Base-by-base conservation (phyloP, 1,140 invertebrate species). In the Bombus difficillimus region DNA sequence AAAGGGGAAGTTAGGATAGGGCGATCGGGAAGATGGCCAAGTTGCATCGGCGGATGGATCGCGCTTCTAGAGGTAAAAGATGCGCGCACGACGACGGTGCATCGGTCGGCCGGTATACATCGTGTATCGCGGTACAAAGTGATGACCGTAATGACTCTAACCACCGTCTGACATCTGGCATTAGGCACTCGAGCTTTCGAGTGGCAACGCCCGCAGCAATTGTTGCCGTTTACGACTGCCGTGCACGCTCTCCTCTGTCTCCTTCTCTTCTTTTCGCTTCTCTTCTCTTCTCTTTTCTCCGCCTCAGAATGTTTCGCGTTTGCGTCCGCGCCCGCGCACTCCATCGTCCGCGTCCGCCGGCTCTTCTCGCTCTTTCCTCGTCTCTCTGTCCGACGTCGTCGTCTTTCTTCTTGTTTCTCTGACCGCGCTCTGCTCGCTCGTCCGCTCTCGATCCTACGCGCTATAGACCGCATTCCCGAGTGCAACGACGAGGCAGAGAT, bases 131-230 rank as follows among this genome's bases (percentile, higher is more conserved):
- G 89, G 89, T 93, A 92, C 92, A 89, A 92, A 94, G 92, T 93
- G 92, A 93, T 92, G 92, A 93, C 87, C 90, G 92, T 93, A 93
- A 93, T 93, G 92, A 92, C 89, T 92, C 89, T 93, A 93, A 93
- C 92, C 91, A 93, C 91, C 88, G 93, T 92, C 92, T 91, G 92
- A 93, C 93, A 94, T 93, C 93, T 93, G 93, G 93, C 92, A 94
- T 94, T 94, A 94, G 93, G 90, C 91, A 91, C 87, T 92, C 83
- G 83, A 86, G 85, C 90, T 93, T 92, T 93, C 89, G 92, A 93
- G 93, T 94, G 92, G 91, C 92, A 94, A 93, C 93, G 93, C 93
- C 90, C 92, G 93, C 90, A 93, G 93, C 93, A 92, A 94, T 94
- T 93, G 92, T 93, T 93, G 92, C 92, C 92, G 90, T 93, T 93